phyloP scores from a whole-genome alignment of 2,888 invertebrate species.

The Diarsia rubi region DNA sequence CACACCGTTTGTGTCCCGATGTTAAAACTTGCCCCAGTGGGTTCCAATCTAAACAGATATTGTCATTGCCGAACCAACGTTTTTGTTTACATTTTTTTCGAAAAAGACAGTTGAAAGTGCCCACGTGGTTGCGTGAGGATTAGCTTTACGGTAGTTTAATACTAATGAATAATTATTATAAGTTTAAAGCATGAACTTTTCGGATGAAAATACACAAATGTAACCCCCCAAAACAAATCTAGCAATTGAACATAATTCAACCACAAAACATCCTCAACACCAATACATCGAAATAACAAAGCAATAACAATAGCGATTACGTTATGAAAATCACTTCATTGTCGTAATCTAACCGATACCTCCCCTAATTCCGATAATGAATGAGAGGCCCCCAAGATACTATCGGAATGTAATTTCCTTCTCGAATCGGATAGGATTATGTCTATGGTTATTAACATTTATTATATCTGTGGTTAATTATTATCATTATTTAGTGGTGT shows the following conservation, averaged over 20 bases:
- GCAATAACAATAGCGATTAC: conserved; percentile 60
- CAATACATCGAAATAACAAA: conserved; percentile 46
- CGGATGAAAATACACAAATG: not conserved
- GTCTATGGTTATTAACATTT: conserved; percentile 62
- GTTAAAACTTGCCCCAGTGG: not conserved
- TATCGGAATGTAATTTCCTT: conserved; percentile 77
- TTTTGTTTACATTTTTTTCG: not conserved
- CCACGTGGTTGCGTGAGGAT: no score
- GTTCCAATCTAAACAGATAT: not conserved
- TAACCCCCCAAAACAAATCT: not conserved
- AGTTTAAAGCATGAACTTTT: no score
- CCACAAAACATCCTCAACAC: not conserved
- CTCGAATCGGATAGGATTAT: conserved; percentile 64
- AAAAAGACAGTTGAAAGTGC: not conserved
- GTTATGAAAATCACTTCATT: conserved; percentile 71
- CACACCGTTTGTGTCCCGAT: not conserved
- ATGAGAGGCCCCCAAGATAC: conserved; percentile 76
- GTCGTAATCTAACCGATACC: conserved; percentile 71
- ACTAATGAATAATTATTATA: no score
- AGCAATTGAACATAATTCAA: not conserved
- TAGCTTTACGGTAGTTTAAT: no score
- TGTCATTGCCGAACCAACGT: not conserved
- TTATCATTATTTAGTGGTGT: conserved; percentile 45
- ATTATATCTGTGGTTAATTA: conserved; percentile 55
- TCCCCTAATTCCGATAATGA: conserved; percentile 79